Conservation (phyloP, 2,113 vertebrate genomes). For the Anthoscopus minutus region DNA sequence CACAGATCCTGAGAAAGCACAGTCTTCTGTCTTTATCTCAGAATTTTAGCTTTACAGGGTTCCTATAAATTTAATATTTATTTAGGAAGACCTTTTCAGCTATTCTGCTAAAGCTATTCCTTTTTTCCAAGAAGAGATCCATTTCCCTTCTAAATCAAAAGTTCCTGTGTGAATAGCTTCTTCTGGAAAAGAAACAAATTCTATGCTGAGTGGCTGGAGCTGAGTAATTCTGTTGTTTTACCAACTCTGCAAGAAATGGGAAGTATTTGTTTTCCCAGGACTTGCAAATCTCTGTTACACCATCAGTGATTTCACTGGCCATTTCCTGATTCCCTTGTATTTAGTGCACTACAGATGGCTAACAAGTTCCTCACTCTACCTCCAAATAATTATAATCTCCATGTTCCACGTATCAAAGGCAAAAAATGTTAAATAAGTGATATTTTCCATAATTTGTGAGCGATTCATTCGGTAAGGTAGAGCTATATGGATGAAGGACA, state of each 20-base stretch:
- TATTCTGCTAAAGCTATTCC: not conserved
- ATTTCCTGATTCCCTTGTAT: not conserved
- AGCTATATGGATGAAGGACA: not conserved
- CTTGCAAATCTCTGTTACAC: not conserved
- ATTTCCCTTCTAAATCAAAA: not conserved
- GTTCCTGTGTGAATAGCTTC: not conserved
- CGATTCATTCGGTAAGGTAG: not conserved
- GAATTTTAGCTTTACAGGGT: not conserved
- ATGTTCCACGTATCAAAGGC: not conserved
- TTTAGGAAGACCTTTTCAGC: not conserved
- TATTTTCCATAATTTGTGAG: not conserved
- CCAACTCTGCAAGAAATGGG: not conserved
- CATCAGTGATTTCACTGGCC: not conserved
- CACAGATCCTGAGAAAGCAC: not conserved
- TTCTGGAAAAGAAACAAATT: not conserved
- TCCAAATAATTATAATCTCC: not conserved
- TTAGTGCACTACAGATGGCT: not conserved
- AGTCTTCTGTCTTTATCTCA: not conserved
- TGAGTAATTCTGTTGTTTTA: not conserved
- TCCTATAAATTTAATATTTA: not conserved
- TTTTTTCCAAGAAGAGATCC: not conserved
- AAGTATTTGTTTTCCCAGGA: not conserved
- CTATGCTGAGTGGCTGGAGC: not conserved
- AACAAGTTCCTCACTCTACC: not conserved
- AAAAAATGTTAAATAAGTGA: not conserved